phyloP scores from a whole-genome alignment of 2,888 invertebrate genomes.

The Metallyticus violacea region DNA sequence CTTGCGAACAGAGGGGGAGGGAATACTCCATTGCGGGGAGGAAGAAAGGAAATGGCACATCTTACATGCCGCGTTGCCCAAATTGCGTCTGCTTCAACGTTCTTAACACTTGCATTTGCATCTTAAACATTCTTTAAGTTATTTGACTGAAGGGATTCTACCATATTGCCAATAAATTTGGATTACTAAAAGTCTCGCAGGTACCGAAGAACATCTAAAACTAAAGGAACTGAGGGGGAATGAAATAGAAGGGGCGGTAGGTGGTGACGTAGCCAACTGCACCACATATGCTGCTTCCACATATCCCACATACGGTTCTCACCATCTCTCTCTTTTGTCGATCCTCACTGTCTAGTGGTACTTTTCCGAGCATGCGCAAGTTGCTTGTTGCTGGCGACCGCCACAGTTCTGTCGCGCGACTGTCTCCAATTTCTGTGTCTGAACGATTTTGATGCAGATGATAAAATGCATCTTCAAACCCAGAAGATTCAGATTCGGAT shows the following conservation, averaged over 20 bases:
- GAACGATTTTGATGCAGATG: too few relatives aligned
- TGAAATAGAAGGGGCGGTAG: background rate
- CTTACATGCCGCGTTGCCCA: background rate
- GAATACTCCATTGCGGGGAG: background rate
- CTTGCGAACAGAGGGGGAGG: background rate
- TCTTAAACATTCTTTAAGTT: background rate
- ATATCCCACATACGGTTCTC: background rate
- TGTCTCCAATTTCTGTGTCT: too few relatives aligned
- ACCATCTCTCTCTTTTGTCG: background rate
- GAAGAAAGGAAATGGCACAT: background rate
- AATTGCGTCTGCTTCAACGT: background rate
- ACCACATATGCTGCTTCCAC: background rate
- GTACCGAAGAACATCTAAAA: background rate
- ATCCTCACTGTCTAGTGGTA: background rate
- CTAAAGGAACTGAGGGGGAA: background rate
- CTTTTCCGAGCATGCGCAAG: background rate
- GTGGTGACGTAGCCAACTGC: background rate
- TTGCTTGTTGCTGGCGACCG: background rate
- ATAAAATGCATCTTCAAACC: too few relatives aligned
- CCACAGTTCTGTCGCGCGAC: background rate
- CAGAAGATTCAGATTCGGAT: too few relatives aligned
- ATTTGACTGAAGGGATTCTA: background rate
- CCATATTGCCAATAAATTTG: background rate
- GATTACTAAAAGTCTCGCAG: background rate
- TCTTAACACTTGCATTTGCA: background rate